A percentile compares a stretch with the other conserved stretches of the same genome.
Evolutionary conservation across 1,140 invertebrate species (phyloP).

Genomic region (Pseudobourletiella spinata): DNA sequence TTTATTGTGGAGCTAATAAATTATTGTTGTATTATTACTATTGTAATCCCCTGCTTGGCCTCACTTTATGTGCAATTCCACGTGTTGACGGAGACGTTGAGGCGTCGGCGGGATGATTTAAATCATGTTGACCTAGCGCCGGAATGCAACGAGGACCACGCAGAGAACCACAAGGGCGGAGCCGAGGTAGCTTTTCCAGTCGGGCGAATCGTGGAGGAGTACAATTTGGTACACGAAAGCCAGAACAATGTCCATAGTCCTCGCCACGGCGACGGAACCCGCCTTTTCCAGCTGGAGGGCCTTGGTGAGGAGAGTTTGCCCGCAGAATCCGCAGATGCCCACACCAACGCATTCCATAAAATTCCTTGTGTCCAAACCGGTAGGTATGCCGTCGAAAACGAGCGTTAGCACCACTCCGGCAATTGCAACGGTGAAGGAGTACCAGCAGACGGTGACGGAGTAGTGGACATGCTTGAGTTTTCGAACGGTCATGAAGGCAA

Average conservation of each 20-base stretch:
- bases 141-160: conserved; percentile 16
- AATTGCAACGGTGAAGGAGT: conserved; percentile 70
- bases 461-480: conserved; percentile 56
- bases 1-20: too few species aligned
- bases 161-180: conserved; percentile 30
- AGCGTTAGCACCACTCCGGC: conserved; percentile 61
- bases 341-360: conserved; percentile 44
- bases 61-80: too few species aligned
- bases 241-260: conserved; percentile 82
- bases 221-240: conserved; percentile 74
- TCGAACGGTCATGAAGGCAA: conserved; percentile 73
- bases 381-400: conserved; percentile 65
- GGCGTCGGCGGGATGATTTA: too few species aligned
- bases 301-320: conserved; percentile 75
- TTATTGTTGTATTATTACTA: background rate
- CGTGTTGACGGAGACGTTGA: too few species aligned
- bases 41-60: too few species aligned
- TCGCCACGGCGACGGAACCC: conserved; percentile 79
- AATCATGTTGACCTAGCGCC: too few species aligned
- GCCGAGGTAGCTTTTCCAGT: conserved; percentile 33
- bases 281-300: conserved; percentile 81
- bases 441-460: conserved; percentile 52
- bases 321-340: conserved; percentile 40
- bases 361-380: conserved; percentile 62
- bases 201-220: conserved; percentile 32